These are phyloP conservation scores for Dromococcyx pavoninus DNA, from an alignment of 2,797 vertebrate species.

Conservation along the genomic window DNA sequence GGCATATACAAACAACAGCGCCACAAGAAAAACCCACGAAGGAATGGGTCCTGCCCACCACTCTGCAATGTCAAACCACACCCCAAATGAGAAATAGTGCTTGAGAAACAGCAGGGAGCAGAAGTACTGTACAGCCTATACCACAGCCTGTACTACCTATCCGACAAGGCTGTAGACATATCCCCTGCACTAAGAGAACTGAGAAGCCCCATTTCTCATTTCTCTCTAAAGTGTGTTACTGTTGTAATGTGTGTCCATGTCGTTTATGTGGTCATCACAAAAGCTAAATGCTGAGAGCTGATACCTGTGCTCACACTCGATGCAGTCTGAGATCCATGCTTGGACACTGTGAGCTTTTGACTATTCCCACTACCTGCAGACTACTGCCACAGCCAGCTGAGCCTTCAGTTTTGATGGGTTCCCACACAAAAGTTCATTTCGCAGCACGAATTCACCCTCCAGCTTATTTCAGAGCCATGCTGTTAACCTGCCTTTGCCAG, in stretches of 20 bases:
- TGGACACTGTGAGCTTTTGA: not conserved
- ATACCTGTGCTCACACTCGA: not conserved
- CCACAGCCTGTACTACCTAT: not conserved
- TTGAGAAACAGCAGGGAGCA: not conserved
- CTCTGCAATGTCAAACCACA: not conserved
- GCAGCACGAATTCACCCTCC: not conserved
- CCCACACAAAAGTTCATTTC: not conserved
- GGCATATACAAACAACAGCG: not conserved
- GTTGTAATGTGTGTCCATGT: accelerated
- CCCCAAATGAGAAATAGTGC: not conserved
- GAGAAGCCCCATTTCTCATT: not conserved
- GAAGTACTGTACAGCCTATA: not conserved
- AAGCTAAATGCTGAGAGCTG: not conserved
- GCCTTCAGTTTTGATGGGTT: not conserved
- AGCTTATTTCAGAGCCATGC: not conserved
- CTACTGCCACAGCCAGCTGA: accelerated
- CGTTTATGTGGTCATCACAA: accelerated
- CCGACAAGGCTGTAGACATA: not conserved
- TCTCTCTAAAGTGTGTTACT: not conserved
- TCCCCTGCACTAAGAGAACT: not conserved
- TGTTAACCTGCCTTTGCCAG: not conserved
- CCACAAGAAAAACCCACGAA: not conserved
- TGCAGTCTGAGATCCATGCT: not conserved
- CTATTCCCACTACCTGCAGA: not conserved
- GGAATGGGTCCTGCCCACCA: not conserved